phyloP scores from a whole-genome alignment of 2,888 invertebrate genomes.

The Hydrotaea diabolus region DNA sequence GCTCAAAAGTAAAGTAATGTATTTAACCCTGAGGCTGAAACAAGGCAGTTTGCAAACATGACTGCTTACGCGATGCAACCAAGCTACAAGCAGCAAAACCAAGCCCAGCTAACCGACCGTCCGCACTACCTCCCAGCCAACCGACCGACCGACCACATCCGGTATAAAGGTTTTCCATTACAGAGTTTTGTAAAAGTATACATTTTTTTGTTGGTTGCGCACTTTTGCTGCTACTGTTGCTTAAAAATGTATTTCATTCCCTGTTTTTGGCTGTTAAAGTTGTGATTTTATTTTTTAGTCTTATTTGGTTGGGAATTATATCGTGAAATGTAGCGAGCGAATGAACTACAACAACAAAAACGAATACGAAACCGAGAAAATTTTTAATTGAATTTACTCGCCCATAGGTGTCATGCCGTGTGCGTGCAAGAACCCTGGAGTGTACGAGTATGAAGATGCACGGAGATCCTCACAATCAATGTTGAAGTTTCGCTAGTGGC shows the following conservation, averaged over 20 bases:
- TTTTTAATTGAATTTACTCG: slow-evolving; percentile 67
- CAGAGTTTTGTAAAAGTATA: slow-evolving; percentile 56
- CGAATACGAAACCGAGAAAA: slow-evolving; percentile 47
- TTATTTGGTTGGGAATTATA: slow-evolving; percentile 41
- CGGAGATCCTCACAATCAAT: too few species aligned
- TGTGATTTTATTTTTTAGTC: slow-evolving; percentile 48
- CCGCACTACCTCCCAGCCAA: background rate
- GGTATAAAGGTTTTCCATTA: slow-evolving; percentile 58
- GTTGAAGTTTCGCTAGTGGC: too few species aligned
- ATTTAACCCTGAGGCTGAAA: slow-evolving; percentile 58
- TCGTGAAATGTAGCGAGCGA: slow-evolving; percentile 26
- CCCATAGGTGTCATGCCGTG: slow-evolving; percentile 26
- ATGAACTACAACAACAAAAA: slow-evolving; percentile 3
- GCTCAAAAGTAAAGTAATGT: slow-evolving; percentile 51
- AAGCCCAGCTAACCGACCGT: background rate
- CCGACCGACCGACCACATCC: slow-evolving; percentile 54
- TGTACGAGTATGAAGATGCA: too few species aligned
- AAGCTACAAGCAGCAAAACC: background rate
- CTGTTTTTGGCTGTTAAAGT: slow-evolving; percentile 17
- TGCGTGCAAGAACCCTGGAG: too few species aligned
- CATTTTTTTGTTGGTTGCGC: slow-evolving; percentile 19
- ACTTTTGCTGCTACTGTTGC: slow-evolving; percentile 21
- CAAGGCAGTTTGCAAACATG: slow-evolving; percentile 59
- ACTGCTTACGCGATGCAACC: slow-evolving; percentile 50
- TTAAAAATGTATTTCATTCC: slow-evolving; percentile 45